Evolutionary conservation across 2,888 invertebrate genomes (phyloP), one percentile per base, ranked within the genome.

Genomic region (Drosophila anomalipes): DNA sequence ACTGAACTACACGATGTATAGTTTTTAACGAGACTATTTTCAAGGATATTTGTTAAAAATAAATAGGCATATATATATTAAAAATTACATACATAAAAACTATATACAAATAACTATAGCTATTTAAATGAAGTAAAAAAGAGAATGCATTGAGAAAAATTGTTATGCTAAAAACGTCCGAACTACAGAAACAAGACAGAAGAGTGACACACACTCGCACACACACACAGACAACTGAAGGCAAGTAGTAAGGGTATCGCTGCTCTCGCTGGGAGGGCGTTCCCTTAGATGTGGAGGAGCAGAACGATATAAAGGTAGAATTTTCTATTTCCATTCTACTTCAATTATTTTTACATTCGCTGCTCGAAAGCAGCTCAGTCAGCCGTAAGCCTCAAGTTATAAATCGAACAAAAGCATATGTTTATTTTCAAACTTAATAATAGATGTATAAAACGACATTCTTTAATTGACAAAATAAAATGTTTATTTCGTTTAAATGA

Each of bases 1-100:
- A 73, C 61, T 67, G 66, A 84, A 79, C 74, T 86, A 70, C 64
- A 71, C 61, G 51, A 86, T 76, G 73, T 77, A 88, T 83, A 83
- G 83, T 86, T 86, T 85, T 87, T 70, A 73, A 81, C 76, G 65
- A 84, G 77, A 86, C 68, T 81, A 81, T 77, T 79, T 81, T 66
- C 82, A 70, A 64, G 39, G 51, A 61, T 75, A 72, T 75, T 76
- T 82, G 81, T 79, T 70, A 85, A 73, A 81, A 71, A 61, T 74
- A 70, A 72, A 68, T 78, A 71, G 76, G 60, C 53, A 60, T 75
- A 58, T 76, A 65, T 49, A 26, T 28, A 66, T 54, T 52, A 59
- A 3, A 57, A 26, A 56, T 62, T 35, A 68, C 47, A 61, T 60
- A 71, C 65, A 72, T 74, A 65, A 61, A 47, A 70, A 57, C 61